A percentile compares a stretch with the other conserved stretches of the same genome.
Conservation (phyloP, 2,113 vertebrate species). For the Maccullochella peelii region DNA sequence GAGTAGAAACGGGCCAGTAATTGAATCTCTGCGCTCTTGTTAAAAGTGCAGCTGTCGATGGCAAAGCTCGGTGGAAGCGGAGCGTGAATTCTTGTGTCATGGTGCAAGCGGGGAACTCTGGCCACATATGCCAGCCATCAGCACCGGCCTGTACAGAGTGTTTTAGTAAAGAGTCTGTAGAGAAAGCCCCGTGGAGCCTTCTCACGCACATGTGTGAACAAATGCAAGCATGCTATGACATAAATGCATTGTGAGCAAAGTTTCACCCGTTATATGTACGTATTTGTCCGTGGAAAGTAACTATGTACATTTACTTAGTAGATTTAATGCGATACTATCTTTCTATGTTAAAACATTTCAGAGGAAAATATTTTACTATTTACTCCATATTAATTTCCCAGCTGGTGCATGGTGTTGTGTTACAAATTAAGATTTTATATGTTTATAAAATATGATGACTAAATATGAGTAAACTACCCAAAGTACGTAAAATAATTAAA, state of each 20-base stretch:
- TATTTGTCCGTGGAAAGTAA: not conserved
- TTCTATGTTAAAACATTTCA: not conserved
- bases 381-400: not conserved
- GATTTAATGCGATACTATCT: not conserved
- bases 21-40: slow-evolving; percentile 85
- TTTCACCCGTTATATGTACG: not conserved
- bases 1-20: slow-evolving; percentile 78
- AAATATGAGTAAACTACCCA: not conserved
- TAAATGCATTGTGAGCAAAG: slow-evolving; percentile 26
- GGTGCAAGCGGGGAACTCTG: slow-evolving; percentile 78
- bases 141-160: slow-evolving; percentile 61
- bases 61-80: slow-evolving; percentile 73
- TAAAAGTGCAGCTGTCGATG: slow-evolving; percentile 83
- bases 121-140: slow-evolving; percentile 82
- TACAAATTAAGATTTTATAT: not conserved
- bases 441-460: not conserved
- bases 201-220: slow-evolving; percentile 63
- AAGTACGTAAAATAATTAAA: not conserved
- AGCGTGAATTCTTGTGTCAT: slow-evolving; percentile 87
- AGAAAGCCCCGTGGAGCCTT: slow-evolving; percentile 48
- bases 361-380: not conserved
- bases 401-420: not conserved
- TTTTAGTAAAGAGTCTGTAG: slow-evolving; percentile 20
- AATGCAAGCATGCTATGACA: slow-evolving; percentile 19
- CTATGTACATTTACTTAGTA: not conserved